Evolutionary conservation across 30 jellyfish, hydroid and myxozoan species (phyloP).

Genomic region (Cassiopea xamachana): DNA sequence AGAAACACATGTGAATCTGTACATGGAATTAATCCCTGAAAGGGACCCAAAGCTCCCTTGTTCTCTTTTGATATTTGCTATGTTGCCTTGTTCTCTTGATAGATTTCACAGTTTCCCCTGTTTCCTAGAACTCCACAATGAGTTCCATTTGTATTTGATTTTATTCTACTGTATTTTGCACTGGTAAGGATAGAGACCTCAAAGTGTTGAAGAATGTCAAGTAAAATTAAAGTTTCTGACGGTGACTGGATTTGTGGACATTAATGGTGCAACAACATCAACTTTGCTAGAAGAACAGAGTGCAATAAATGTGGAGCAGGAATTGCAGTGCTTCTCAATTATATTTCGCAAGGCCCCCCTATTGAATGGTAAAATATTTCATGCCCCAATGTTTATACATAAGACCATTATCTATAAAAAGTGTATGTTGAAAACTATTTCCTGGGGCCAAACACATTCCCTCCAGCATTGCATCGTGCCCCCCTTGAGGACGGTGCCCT

Average conservation of each 20-base stretch:
- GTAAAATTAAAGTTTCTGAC: constrained; percentile 75
- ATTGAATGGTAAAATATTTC: too few relatives aligned
- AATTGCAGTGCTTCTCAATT: background rate
- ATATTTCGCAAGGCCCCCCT: too few relatives aligned
- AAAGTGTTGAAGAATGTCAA: constrained; percentile 80
- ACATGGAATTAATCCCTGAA: background rate
- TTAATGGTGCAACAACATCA: constrained; percentile 75
- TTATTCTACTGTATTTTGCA: too few relatives aligned
- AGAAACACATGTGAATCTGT: too few relatives aligned
- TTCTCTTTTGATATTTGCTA: background rate
- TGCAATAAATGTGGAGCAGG: constrained; percentile 94
- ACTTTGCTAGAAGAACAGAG: constrained; percentile 83
- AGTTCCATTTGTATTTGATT: background rate
- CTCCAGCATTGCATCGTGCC: too few relatives aligned
- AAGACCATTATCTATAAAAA: too few relatives aligned
- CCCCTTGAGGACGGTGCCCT: too few relatives aligned
- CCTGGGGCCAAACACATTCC: too few relatives aligned
- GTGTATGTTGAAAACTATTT: too few relatives aligned
- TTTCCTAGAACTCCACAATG: background rate
- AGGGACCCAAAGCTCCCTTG: background rate
- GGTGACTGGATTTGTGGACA: constrained; percentile 94
- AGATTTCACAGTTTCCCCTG: background rate
- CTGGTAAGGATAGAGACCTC: too few relatives aligned
- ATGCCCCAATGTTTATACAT: too few relatives aligned
- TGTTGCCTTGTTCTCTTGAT: background rate